Evolutionary conservation across 2,888 invertebrate species (phyloP).

Genomic region (Ganaspis brasiliensis): DNA sequence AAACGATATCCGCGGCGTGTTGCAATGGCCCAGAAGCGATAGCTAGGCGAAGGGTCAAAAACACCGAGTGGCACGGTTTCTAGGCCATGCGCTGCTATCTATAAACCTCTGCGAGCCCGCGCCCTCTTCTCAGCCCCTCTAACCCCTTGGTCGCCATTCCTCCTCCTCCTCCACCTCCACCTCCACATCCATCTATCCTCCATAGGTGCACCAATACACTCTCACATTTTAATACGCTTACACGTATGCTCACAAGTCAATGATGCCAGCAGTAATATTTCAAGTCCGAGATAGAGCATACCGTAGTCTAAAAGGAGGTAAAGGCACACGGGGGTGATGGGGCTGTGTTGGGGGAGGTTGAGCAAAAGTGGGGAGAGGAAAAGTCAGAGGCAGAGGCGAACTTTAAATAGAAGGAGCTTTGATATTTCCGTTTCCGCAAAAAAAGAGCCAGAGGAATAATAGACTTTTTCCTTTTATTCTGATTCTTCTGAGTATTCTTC

Average conservation of each 20-base stretch:
- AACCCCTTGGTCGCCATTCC: conserved; percentile 58
- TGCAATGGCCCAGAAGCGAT: conserved; percentile 80
- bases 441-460: conserved; percentile 15
- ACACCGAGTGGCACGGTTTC: conserved; percentile 80
- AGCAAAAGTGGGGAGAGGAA: not conserved
- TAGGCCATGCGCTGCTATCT: conserved; percentile 80
- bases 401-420: conserved; percentile 64
- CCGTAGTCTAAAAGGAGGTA: conserved; percentile 48
- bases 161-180: conserved; percentile 51
- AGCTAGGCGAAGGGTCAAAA: conserved; percentile 81
- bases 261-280: conserved; percentile 48
- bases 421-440: conserved; percentile 66
- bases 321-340: not conserved
- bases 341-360: conserved; percentile 16
- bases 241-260: conserved; percentile 4
- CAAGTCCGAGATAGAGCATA: conserved; percentile 49
- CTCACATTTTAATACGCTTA: conserved; percentile 40
- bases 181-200: conserved; percentile 50
- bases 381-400: conserved; percentile 23
- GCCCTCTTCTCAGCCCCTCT: conserved; percentile 52
- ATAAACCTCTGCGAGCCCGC: conserved; percentile 77
- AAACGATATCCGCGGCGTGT: conserved; percentile 69
- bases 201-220: conserved; percentile 51
- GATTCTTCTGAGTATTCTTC: not conserved
- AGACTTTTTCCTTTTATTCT: not conserved